These are phyloP conservation scores for Ptiloglossa arizonensis DNA, from an alignment of 1,140 invertebrate genomes.

Conservation along the genomic window DNA sequence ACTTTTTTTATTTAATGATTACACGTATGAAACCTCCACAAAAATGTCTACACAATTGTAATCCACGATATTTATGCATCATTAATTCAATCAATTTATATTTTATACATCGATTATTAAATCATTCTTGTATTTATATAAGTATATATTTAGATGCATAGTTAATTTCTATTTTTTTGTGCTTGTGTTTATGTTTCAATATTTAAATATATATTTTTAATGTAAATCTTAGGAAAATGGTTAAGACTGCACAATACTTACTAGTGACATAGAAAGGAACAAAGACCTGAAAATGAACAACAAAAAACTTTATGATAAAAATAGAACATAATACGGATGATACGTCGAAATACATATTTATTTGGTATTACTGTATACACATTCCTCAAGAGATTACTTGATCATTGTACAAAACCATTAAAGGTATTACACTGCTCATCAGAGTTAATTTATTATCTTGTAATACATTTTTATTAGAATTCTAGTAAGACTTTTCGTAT, in stretches of 20 bases:
- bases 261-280: not conserved
- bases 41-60: constrained; percentile 31
- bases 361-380: constrained; percentile 38
- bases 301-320: not conserved
- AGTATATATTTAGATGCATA: constrained; percentile 24
- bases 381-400: constrained; percentile 32
- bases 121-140: constrained; percentile 63
- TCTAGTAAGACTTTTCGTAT: not conserved
- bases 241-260: constrained; percentile 28
- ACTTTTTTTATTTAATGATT: not conserved
- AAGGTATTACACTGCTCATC: constrained; percentile 1
- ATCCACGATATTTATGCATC: constrained; percentile 26
- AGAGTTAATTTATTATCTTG: constrained; percentile 33
- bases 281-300: not conserved
- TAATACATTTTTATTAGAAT: constrained; percentile 1
- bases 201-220: constrained; percentile 23
- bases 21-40: not conserved
- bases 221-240: not conserved
- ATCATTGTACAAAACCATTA: constrained; percentile 40
- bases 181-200: not conserved
- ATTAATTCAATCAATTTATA: constrained; percentile 2
- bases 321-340: not conserved
- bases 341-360: constrained; percentile 7
- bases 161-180: constrained; percentile 2
- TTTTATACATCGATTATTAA: constrained; percentile 47